Evolutionary conservation across 2,888 invertebrate species (phyloP), one percentile per base, ranked within the genome.

Genomic region (Macaria liturata): DNA sequence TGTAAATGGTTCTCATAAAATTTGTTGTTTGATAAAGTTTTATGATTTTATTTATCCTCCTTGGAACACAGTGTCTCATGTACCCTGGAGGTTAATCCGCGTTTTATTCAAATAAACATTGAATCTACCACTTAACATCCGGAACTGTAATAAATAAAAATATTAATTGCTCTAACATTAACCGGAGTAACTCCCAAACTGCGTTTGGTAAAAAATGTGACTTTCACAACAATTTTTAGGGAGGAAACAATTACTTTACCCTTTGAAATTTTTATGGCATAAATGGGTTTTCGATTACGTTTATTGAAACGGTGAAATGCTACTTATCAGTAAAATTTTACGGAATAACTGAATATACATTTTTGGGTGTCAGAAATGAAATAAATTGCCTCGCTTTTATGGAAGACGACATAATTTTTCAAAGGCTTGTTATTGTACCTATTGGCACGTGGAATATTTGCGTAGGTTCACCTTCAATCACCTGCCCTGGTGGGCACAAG

Each of bases 131-230:
- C 2, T 1, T 1, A 20, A 37, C 34, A 6, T 1, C 5, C 34
- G 3, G 1, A 37, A 7, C 34, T 37, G 0, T 7, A 37, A 1
- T 2, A 37, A 37, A 7, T 1, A 6, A 6, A 7, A 37, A 7
- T 7, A 37, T 7, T 3, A 2, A 37, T 7, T 37, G 34, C 7
- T 6, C 1, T 37, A 3, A 56, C 72, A 59, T 63, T 61, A 59
- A 61, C 55, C 44, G 6, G 62, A 75, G 31, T 58, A 54, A 9
- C 46, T 40, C 57, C 58, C 61, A 52, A 68, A 65, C 62, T 72
- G 76, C 76, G 76, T 74, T 70, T 74, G 69, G 76, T 75, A 78
- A 83, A 83, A 84, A 81, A 80, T 77, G 73, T 71, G 75, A 81
- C 72, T 78, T 78, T 78, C 71, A 61, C 66, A 75, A 72, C 74